Evolutionary conservation across 1,140 invertebrate genomes (phyloP), one percentile per base, ranked within the genome.

Genomic region (Listronotus bonariensis): DNA sequence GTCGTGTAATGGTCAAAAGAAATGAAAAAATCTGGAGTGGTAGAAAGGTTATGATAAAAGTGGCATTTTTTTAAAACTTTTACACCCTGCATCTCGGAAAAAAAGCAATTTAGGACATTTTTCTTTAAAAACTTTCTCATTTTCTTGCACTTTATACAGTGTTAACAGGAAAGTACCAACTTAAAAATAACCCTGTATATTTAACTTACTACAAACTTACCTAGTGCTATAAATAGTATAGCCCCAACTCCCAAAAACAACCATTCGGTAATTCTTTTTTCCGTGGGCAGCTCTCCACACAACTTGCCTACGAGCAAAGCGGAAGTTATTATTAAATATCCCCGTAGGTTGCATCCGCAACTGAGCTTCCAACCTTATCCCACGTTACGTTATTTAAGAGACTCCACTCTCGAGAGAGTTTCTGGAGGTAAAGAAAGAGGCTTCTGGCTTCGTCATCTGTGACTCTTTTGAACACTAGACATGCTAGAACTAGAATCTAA

Each of bases 401-500:
- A n/a, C 87, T 86, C 89, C 89, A 90, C 78, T 90, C 88, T 54
- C 85, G 79, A 20, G 88, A 89, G 26, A 87, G 76, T 79, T 89
- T 89, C 76, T 89, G 84, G 45, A 89, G 79, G 61, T 86, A 85
- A 43, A 87, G 81, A 57, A 85, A 85, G 40, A 90, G 77, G 57
- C 88, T 80, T 46, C 82, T 80, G 40, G 87, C 87, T 74, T 91
- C 89, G 68, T 89, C 87, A 43, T 88, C 84, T 0, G 89, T 89
- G 52, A 89, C 83, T 62, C 88, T 80, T 75, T 89, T 87, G 60
- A 83, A 83, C 2, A 88, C 82, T 41, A 90, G 77, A 68, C 88
- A 89, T 8, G 86, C 81, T 54, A 88, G 78, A 72, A 86, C 87
- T 41, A 89, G 79, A 58, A 88, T 72, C 89, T 90, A 75, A 42